Base-by-base conservation (phyloP, 1,140 invertebrate species). In the Drosophila pruinosa region DNA sequence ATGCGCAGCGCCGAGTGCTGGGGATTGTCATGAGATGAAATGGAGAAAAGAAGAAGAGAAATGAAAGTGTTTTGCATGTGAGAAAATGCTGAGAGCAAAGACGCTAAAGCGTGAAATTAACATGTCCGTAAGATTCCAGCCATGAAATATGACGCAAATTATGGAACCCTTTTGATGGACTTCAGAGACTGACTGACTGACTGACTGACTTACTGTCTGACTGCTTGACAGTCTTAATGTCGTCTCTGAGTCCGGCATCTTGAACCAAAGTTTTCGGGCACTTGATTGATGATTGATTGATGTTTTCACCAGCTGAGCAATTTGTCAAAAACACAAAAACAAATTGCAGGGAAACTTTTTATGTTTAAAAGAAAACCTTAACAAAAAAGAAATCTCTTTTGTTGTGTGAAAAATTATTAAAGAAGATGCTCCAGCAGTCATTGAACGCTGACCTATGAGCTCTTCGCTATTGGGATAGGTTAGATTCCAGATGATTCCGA, bases 251-350 rank as follows among this genome's bases (percentile, higher is more conserved):
- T n/a, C n/a, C n/a, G n/a, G n/a, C n/a, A n/a, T n/a, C n/a, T n/a
- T n/a, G n/a, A n/a, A 47, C 26, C 58, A 26, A 24, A 26, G 52
- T 31, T 48, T 56, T 31, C 54, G 67, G 64, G 48, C 53, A 68
- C 45, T 86, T 81, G 82, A 81, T 81, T 80, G 80, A 73, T 86
- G 77, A 86, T 77, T 86, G 81, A 86, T 85, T 86, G 81, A 80
- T 68, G 81, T 80, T 85, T 85, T 85, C 77, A 77, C 81, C 81
- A 77, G 68, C 48, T 38, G 38, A 7, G 63, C 56, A 72, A 72
- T 72, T 69, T 72, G 70, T 68, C 70, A 72, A 68, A 72, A 68
- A 52, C 31, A 47, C 38, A 59, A 79, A 48, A 48, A 53, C 50
- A 58, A 57, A 59, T 57, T 41, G 56, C 48, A 53, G 57, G 70